Evolutionary conservation across 1,140 invertebrate genomes (phyloP), one percentile per base, ranked within the genome.

Genomic region (Lordiphosa clarofinis): DNA sequence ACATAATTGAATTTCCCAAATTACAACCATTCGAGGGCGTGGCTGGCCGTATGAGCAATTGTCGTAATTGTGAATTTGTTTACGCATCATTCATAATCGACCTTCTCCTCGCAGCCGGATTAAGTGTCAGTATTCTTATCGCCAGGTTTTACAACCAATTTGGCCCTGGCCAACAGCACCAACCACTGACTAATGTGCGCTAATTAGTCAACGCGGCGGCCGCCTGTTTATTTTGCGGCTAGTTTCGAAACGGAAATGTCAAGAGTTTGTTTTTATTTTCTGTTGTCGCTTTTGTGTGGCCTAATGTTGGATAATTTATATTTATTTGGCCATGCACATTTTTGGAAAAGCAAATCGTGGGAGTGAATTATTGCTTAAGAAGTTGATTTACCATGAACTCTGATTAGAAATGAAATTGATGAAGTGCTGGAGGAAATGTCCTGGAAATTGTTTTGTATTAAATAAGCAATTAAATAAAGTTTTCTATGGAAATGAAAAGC

Each of bases 1-100:
- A 58, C 73, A 84, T 82, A 82, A 82, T 84, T 82, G 78, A 82
- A 82, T 82, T 82, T 73, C 63, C 57, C 44, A 74, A 75, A 76
- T 75, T 75, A 70, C 73, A 66, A 65, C 73, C 44, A 42, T 71
- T 64, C 28, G 55, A 54, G 60, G 52, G 49, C 31, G 35, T 52
- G 44, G 35, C 43, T 36, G 1, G 36, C 28, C 53, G 59, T 73
- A 79, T 70, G 60, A 73, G 73, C 78, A 78, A 84, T 82, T 84
- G 67, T 57, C 50, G 63, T 84, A 76, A 84, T 82, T 84, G 73
- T 84, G 75, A 76, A 76, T 68, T 67, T 82, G 68, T 73, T 76
- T 69, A 73, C 68, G 63, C 74, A 84, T 76, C 76, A 84, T 65
- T 82, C 78, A 82, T 82, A 81, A 82, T 60, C 67, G 54, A 31